Evolutionary conservation across 2,797 vertebrate species (phyloP).

Genomic region (Anableps anableps): DNA sequence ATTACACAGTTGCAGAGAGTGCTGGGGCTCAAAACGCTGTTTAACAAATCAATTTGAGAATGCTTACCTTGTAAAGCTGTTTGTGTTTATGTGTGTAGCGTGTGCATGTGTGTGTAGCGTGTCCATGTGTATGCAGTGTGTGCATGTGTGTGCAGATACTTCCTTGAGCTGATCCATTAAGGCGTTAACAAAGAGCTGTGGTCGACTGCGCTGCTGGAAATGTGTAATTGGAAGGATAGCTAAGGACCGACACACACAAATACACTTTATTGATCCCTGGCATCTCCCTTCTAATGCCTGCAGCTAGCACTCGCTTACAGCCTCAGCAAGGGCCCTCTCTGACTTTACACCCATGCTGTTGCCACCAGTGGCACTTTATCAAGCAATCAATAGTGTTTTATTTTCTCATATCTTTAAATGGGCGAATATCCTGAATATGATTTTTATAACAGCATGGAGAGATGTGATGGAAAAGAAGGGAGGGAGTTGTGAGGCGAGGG

Average conservation of each 20-base stretch:
- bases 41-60: conserved; percentile 92
- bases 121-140: conserved; percentile 58
- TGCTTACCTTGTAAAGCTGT: conserved; percentile 86
- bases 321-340: conserved; percentile 61
- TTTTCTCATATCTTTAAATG: conserved; percentile 80
- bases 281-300: conserved; percentile 67
- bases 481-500: not conserved
- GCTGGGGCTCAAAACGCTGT: conserved; percentile 84
- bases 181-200: conserved; percentile 83
- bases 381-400: conserved; percentile 78
- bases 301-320: conserved; percentile 51
- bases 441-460: conserved; percentile 73
- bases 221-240: conserved; percentile 88
- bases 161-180: conserved; percentile 85
- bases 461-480: conserved; percentile 59
- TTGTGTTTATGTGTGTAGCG: conserved; percentile 63
- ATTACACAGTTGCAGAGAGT: conserved; percentile 82
- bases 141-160: conserved; percentile 58
- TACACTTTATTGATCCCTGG: conserved; percentile 81
- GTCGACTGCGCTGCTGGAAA: conserved; percentile 83
- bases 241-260: conserved; percentile 82
- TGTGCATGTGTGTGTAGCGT: conserved; percentile 43
- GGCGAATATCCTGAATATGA: conserved; percentile 79
- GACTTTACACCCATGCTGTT: conserved; percentile 64
- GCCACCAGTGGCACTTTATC: conserved; percentile 73